phyloP scores from a whole-genome alignment of 53 echinoderm and acorn worm genomes.

The Holothuria leucospilota region DNA sequence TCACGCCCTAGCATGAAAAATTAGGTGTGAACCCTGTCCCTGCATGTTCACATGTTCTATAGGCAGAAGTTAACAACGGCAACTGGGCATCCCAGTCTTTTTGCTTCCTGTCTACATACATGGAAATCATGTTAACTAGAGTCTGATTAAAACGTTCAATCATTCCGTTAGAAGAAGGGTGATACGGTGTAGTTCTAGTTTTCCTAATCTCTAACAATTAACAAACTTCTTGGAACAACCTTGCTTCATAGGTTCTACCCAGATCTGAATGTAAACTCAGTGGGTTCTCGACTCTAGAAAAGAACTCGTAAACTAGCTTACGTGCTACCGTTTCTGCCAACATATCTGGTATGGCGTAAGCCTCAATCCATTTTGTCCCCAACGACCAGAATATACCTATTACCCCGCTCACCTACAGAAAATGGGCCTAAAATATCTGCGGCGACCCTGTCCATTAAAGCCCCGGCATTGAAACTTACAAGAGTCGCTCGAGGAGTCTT shows the following conservation, averaged over 20 bases:
- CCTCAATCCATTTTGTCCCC: constrained; percentile 77
- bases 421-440: constrained; percentile 77
- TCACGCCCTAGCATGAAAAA: constrained; percentile 72
- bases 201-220: constrained; percentile 63
- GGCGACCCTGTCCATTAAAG: constrained; percentile 73
- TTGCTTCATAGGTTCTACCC: constrained; percentile 71
- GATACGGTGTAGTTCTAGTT: constrained; percentile 68
- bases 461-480: constrained; percentile 51
- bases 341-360: constrained; percentile 74
- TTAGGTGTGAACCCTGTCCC: constrained; percentile 63
- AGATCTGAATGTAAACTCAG: constrained; percentile 74
- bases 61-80: constrained; percentile 69
- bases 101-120: constrained; percentile 59
- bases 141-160: constrained; percentile 72
- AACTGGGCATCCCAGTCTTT: constrained; percentile 66
- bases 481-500: constrained; percentile 64
- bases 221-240: constrained; percentile 64
- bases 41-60: constrained; percentile 55
- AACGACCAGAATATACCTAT: constrained; percentile 64
- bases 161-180: constrained; percentile 70
- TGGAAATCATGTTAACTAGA: constrained; percentile 60
- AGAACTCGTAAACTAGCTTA: constrained; percentile 61
- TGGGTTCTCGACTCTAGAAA: constrained; percentile 64
- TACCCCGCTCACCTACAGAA: constrained; percentile 58
- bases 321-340: constrained; percentile 39